A percentile compares a stretch with the other conserved stretches of the same genome.
phyloP scores from a whole-genome alignment of 2,113 vertebrate genomes.

The Psettodes erumei region DNA sequence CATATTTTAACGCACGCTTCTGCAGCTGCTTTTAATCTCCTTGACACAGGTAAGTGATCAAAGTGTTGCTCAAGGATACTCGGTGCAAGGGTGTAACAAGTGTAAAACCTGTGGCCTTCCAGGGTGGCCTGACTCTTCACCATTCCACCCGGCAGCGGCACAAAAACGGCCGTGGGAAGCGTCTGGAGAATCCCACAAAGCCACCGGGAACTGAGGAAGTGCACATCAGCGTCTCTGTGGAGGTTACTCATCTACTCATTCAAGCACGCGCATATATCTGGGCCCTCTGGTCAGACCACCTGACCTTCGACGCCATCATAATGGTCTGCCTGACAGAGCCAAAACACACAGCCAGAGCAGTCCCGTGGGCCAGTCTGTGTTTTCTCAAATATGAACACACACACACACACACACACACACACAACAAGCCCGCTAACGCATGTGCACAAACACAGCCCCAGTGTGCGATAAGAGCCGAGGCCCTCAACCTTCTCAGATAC shows the following conservation, averaged over 20 bases:
- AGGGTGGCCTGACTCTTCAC: slow-evolving; percentile 30
- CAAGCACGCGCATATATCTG: slow-evolving; percentile 59
- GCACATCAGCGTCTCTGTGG: slow-evolving; percentile 28
- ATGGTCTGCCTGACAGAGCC: slow-evolving; percentile 68
- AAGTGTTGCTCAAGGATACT: slow-evolving; percentile 29
- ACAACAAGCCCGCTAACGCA: slow-evolving; percentile 21
- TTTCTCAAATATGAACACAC: slow-evolving; percentile 65
- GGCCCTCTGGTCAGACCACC: slow-evolving; percentile 58
- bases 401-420: slow-evolving; percentile 13
- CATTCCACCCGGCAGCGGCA: neutral
- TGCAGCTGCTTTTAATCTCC: slow-evolving; percentile 39
- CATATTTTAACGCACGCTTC: slow-evolving; percentile 10
- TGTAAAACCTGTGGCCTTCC: slow-evolving; percentile 14
- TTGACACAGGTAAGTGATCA: slow-evolving; percentile 31
- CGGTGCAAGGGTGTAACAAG: neutral
- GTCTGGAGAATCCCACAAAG: slow-evolving; percentile 24
- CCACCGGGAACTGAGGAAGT: slow-evolving; percentile 22
- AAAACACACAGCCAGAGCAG: slow-evolving; percentile 70
- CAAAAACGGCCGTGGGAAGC: neutral
- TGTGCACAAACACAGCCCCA: slow-evolving; percentile 48
- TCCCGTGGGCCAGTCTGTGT: slow-evolving; percentile 71
- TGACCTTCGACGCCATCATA: slow-evolving; percentile 67
- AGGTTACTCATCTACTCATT: slow-evolving; percentile 53
- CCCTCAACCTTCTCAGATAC: slow-evolving; percentile 58
- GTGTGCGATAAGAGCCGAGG: slow-evolving; percentile 62